Evolutionary conservation across 2,113 vertebrate genomes (phyloP), one percentile per base, ranked within the genome.

Genomic region (Actenoides hombroni): DNA sequence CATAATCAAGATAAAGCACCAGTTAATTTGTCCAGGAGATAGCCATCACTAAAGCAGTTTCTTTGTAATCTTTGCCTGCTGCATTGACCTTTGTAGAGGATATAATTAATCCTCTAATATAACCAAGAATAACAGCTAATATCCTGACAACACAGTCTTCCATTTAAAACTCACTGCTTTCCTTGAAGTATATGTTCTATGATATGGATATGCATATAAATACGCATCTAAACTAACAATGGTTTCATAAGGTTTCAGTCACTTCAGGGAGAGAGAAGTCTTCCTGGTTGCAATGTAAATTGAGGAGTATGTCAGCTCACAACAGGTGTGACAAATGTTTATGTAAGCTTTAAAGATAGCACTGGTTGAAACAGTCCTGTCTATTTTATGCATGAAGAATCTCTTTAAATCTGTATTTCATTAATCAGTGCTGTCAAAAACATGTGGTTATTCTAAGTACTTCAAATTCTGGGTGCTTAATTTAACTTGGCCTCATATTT

Each of bases 21-120:
- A 78, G 49, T 92, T 97, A 91, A 96, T 95, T 97, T 97, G 80
- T 91, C 90, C 89, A 76, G 60, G 19, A 97, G 87, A 97, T 97
- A 96, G 33, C 24, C 13, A 88, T 97, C 81, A 92, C 65, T 88
- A 81, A 88, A 92, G 73, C 73, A 73, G 40, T 84, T 95, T 94
- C 77, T 89, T 56, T 82, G 39, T 65, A 91, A 71, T 91, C 65
- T 88, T 95, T 93, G 28, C 42, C 64, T 90, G 71, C n/a, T 85
- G 93, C 59, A 74, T 23, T 97, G 94, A 73, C 56, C 83, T 97
- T 96, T 97, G 68, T 54, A 93, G 88, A 94, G 75, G 92, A 94
- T 85, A 88, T 42, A 89, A 67, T 95, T 97, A 92, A 94, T 94
- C 74, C 95, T 61, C 20, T 91, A 93, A 94, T 28, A 63, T 85